These are phyloP conservation scores for Agonum fuliginosum DNA, from an alignment of 2,888 invertebrate species.

Conservation along the genomic window DNA sequence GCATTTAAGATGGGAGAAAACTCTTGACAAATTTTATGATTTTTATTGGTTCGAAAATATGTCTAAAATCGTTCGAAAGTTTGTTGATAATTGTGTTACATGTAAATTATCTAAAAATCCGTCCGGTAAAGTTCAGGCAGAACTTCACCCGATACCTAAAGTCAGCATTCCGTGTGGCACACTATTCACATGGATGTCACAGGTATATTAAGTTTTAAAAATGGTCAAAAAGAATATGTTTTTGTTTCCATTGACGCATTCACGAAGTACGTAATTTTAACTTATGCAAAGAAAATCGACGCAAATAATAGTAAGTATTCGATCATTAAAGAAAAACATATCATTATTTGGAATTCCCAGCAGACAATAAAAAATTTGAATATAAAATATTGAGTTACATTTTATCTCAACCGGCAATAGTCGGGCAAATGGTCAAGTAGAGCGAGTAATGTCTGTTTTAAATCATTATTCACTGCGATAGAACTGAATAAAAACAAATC, in stretches of 20 bases:
- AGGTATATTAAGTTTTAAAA: conserved; percentile 55
- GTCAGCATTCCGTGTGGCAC: too few species aligned
- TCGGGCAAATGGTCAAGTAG: conserved; percentile 12
- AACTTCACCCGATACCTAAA: too few species aligned
- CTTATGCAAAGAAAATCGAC: conserved; percentile 7
- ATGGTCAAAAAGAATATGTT: conserved; percentile 56
- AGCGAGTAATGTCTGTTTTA: not conserved
- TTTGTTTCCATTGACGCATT: not conserved
- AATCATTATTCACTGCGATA: not conserved
- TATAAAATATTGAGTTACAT: conserved; percentile 7
- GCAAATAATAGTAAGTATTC: not conserved
- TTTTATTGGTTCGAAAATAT: conserved; percentile 66
- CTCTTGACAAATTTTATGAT: conserved; percentile 62
- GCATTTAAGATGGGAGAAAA: conserved; percentile 63
- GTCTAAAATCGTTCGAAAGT: too few species aligned
- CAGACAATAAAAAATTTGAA: not conserved
- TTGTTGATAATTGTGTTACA: too few species aligned
- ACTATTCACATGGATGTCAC: conserved; percentile 66
- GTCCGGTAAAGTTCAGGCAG: conserved; percentile 65
- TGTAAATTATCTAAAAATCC: conserved; percentile 65
- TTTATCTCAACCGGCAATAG: not conserved
- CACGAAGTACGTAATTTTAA: not conserved
- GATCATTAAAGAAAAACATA: conserved; percentile 7
- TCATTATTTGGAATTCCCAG: not conserved
- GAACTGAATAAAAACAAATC: not conserved